These are phyloP conservation scores for Muraenolepis orangiensis DNA, from an alignment of 2,797 vertebrate species.

Conservation along the genomic window DNA sequence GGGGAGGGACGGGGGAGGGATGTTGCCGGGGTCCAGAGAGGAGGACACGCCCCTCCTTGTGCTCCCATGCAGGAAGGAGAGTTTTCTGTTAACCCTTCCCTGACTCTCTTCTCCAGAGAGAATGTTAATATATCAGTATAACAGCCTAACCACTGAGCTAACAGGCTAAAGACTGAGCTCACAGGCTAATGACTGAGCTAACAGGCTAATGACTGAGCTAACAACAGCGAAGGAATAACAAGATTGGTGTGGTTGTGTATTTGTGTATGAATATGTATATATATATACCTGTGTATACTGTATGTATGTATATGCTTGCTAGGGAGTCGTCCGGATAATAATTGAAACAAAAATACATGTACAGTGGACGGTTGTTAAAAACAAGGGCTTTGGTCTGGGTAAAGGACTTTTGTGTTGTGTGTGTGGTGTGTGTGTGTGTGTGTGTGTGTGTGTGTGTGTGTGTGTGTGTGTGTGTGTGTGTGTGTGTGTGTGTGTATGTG, in stretches of 20 bases:
- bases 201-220: neutral
- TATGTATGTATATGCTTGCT: too few relatives aligned
- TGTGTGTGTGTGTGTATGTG: neutral
- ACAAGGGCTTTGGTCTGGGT: too few relatives aligned
- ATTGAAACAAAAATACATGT: too few relatives aligned
- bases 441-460: neutral
- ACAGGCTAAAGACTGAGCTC: neutral
- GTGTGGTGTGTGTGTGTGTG: neutral
- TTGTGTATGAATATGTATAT: conserved; percentile 1
- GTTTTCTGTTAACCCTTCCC: conserved; percentile 69
- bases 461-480: neutral
- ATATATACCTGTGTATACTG: neutral
- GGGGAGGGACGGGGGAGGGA: conserved; percentile 62
- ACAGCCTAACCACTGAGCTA: too few relatives aligned
- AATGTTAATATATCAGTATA: too few relatives aligned
- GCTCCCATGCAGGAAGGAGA: conserved; percentile 57
- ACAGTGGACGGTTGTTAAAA: too few relatives aligned
- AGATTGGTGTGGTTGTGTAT: conserved; percentile 2
- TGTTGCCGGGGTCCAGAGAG: conserved; percentile 69
- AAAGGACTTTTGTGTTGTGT: too few relatives aligned
- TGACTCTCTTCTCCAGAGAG: conserved; percentile 29
- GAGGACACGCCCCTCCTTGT: conserved; percentile 70
- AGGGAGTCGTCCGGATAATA: too few relatives aligned
- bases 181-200: neutral
- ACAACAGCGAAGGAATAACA: neutral